A percentile compares a stretch with the other conserved stretches of the same genome.
These are phyloP conservation scores for Cranoglanis bouderius DNA, from an alignment of 2,113 vertebrate species.

Conservation along the genomic window DNA sequence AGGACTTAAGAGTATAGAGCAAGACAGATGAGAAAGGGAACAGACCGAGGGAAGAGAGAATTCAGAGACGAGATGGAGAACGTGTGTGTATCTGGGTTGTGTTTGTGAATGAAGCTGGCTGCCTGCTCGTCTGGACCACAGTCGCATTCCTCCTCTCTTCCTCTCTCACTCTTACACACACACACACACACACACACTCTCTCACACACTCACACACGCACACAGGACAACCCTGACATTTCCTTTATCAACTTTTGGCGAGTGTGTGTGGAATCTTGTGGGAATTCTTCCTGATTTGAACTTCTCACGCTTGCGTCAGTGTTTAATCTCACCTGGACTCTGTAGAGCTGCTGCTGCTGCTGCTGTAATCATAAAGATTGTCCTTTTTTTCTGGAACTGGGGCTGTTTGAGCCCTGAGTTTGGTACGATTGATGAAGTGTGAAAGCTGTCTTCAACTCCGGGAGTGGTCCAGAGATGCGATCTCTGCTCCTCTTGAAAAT, in stretches of 20 bases:
- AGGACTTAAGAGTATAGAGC: not conserved
- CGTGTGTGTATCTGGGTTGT: conserved; percentile 22
- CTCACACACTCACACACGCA: not conserved
- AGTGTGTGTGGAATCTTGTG: not conserved
- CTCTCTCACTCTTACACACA: conserved; percentile 17
- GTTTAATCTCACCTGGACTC: not conserved
- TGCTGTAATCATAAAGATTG: not conserved
- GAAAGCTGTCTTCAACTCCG: not conserved
- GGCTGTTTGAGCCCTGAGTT: not conserved
- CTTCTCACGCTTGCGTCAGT: not conserved
- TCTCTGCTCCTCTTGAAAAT: not conserved
- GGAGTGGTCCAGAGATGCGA: not conserved
- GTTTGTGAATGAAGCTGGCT: conserved; percentile 44
- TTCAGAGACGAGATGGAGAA: not conserved
- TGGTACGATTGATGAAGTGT: not conserved
- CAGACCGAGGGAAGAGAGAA: not conserved
- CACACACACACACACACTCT: not conserved
- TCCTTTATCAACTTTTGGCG: conserved; percentile 13
- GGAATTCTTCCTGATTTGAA: not conserved
- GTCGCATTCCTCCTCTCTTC: conserved; percentile 40
- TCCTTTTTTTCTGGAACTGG: not conserved
- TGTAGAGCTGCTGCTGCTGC: not conserved
- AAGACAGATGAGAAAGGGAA: not conserved
- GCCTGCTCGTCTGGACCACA: conserved; percentile 48
- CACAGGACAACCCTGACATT: conserved; percentile 12